Conservation (phyloP, 2,113 vertebrate genomes). For the Paralichthys olivaceus region DNA sequence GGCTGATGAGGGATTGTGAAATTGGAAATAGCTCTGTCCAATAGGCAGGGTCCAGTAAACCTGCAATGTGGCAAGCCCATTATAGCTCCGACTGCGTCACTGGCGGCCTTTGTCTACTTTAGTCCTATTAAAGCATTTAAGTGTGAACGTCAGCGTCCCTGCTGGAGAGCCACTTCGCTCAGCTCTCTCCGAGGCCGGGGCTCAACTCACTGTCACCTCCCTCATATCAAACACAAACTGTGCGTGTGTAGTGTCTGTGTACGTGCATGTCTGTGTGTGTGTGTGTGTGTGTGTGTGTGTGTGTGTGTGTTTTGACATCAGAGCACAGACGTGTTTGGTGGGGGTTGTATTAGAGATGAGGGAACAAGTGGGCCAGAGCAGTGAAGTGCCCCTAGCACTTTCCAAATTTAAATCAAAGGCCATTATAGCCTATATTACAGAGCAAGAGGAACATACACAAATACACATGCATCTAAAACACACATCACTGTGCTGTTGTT, state of each 20-base stretch:
- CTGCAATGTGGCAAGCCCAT: constrained; percentile 80
- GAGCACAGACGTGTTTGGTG: constrained; percentile 1
- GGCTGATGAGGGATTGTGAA: constrained; percentile 82
- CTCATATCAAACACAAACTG: constrained; percentile 71
- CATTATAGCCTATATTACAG: constrained; percentile 53
- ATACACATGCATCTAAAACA: not conserved
- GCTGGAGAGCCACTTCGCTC: constrained; percentile 76
- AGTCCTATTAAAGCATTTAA: constrained; percentile 86
- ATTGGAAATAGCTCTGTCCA: constrained; percentile 85
- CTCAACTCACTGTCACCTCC: constrained; percentile 74
- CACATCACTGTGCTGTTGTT: constrained; percentile 9
- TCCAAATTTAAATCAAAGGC: constrained; percentile 71
- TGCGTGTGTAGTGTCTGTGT: constrained; percentile 15
- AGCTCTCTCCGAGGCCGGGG: constrained; percentile 68
- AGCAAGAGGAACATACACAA: constrained; percentile 9
- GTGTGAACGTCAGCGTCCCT: constrained; percentile 83
- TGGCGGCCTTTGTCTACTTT: constrained; percentile 82
- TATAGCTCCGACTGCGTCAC: constrained; percentile 84
- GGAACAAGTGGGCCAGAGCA: constrained; percentile 59
- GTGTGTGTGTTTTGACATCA: constrained; percentile 49
- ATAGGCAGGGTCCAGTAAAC: constrained; percentile 82
- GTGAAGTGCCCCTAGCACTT: constrained; percentile 51
- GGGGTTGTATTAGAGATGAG: constrained; percentile 51
- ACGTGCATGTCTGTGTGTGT: constrained; percentile 32
- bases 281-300: constrained; percentile 25